Evolutionary conservation across 2,888 invertebrate genomes (phyloP).

Genomic region (Calameuta pallipes): DNA sequence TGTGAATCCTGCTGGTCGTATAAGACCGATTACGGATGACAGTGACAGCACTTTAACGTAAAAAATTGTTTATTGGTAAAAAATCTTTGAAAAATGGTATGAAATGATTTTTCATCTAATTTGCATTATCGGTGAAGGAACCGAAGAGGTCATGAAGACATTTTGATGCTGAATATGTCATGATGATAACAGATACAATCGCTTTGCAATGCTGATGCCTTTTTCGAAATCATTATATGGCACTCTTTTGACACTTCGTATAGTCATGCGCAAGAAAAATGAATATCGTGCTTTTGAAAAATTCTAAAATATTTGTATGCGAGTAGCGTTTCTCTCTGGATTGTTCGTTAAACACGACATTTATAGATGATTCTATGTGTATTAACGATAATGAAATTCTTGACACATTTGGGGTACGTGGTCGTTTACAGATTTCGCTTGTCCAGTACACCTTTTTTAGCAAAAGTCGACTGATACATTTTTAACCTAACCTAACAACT

Average conservation of each 20-base stretch:
- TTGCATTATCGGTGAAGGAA: neutral
- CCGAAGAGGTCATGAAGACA: neutral
- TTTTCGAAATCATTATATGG: neutral
- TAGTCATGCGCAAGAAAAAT: neutral
- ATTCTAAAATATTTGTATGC: neutral
- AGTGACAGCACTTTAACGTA: conserved; percentile 45
- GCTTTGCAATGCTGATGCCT: neutral
- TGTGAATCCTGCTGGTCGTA: conserved; percentile 24
- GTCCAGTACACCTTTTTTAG: neutral
- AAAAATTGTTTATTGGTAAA: neutral
- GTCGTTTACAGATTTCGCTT: neutral
- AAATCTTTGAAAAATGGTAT: neutral
- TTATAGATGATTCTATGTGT: neutral
- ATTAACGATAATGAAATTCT: neutral
- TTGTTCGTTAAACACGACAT: neutral
- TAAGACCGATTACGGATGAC: conserved; percentile 39
- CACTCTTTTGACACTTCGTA: neutral
- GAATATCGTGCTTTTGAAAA: neutral
- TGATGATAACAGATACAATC: neutral
- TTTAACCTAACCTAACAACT: neutral
- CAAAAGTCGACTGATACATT: neutral
- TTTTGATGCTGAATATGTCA: neutral
- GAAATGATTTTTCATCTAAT: neutral
- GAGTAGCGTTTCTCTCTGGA: neutral
- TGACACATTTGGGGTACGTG: neutral